Conservation (phyloP, 2,888 invertebrate species). For the Aporophyla lueneburgensis region DNA sequence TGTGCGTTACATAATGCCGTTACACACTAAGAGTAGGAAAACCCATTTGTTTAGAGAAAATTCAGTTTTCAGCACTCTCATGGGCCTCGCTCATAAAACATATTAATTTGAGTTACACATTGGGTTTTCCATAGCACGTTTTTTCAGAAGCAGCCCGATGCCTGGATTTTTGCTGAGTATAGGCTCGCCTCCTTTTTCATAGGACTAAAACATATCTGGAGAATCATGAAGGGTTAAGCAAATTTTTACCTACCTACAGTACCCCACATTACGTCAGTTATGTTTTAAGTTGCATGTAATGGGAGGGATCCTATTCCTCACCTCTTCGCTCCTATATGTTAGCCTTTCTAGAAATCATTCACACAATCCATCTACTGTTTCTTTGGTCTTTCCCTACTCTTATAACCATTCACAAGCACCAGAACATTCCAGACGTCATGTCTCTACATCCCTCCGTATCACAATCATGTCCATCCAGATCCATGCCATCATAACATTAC, state of each 20-base stretch:
- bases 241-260: not conserved
- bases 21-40: not conserved
- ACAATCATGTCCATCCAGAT: not conserved
- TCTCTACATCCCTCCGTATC: too few species aligned
- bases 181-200: not conserved
- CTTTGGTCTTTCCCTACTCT: not conserved
- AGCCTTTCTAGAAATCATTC: not conserved
- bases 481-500: not conserved
- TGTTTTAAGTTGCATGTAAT: too few species aligned
- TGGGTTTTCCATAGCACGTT: too few species aligned
- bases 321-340: too few species aligned
- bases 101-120: not conserved
- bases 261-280: too few species aligned
- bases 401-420: not conserved
- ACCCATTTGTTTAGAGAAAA: not conserved
- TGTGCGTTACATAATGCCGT: too few species aligned
- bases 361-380: not conserved
- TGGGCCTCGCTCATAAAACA: not conserved
- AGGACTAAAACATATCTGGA: not conserved
- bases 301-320: too few species aligned
- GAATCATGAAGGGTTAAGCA: not conserved
- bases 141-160: not conserved
- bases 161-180: not conserved
- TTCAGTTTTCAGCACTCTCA: not conserved
- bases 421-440: not conserved